Base-by-base conservation (phyloP, 64 coral and sea anemone species). In the Actinia tenebrosa region DNA sequence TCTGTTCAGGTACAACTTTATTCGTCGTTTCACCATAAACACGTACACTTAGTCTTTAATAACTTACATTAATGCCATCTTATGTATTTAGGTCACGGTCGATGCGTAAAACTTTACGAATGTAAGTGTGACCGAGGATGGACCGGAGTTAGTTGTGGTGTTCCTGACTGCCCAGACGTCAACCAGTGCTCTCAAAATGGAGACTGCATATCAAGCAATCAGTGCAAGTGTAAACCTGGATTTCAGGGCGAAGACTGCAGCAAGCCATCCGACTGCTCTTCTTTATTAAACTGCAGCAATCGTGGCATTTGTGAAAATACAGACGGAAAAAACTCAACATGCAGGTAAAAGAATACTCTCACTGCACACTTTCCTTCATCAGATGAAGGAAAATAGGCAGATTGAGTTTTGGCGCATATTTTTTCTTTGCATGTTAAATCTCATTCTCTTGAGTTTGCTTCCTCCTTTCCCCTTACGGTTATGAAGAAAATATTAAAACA, bases 111-210 rank as follows among this genome's bases (percentile, higher is more conserved):
- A 45, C 18, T 80, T 0, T 86, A 86, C 17, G 46, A 61, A 46
- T 91, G 89, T 27, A 84, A 86, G 63, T 91, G 89, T 53, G 42
- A 58, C 82, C 43, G 64, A 30, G 89, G 89, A 6, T 91, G 89
- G 89, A 80, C 89, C 15, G 89, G 89, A 62, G 84, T 37, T 68
- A 91, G 89, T 71, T 91, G 89, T 26, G 89, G 83, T 61, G 17
- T 91, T 23, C 64, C 83, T 86, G 89, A 91, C 52, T 91, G 89
- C 71, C 52, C 89, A 91, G 89, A 44, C 42, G 71, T 75, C 6
- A 86, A 64, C 56, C 83, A 91, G 16, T 91, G 89, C 66, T 91
- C 84, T 23, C 50, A 71, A 62, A 64, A 86, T 50, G 89, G 89
- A 16, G 89, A 50, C 47, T 50, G 47, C 47, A 50, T 50, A 50